These are phyloP conservation scores for Eutolmus rufibarbis DNA, from an alignment of 2,888 invertebrate species.

Conservation along the genomic window DNA sequence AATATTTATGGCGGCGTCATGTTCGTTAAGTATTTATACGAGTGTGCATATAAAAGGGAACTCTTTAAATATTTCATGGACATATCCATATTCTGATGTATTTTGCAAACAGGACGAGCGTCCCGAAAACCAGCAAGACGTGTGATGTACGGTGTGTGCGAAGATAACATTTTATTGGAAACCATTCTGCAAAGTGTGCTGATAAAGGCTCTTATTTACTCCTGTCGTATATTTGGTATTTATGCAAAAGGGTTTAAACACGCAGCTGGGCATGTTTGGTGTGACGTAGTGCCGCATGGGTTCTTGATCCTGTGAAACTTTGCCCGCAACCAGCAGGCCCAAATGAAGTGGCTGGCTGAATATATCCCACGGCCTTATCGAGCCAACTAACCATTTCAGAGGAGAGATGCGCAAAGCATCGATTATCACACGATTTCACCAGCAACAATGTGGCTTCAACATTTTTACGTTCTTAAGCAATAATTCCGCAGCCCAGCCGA, in stretches of 20 bases:
- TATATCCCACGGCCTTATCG: not conserved
- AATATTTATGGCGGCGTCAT: constrained; percentile 12
- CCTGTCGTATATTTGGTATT: constrained; percentile 7
- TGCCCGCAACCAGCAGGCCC: not conserved
- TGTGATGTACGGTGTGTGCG: not conserved
- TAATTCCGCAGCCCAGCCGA: not conserved
- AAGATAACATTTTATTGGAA: constrained; percentile 30
- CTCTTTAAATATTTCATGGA: constrained; percentile 22
- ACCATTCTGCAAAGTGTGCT: not conserved
- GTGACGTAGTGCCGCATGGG: not conserved
- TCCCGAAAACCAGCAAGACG: not conserved
- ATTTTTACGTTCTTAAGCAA: not conserved
- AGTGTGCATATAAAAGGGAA: not conserved
- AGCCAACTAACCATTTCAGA: not conserved
- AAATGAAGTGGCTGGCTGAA: not conserved
- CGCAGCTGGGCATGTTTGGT: constrained; percentile 3
- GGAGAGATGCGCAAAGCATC: not conserved
- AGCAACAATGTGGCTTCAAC: not conserved
- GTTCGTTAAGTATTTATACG: constrained; percentile 14
- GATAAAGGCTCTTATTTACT: constrained; percentile 31
- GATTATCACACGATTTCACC: not conserved
- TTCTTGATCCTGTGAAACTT: not conserved
- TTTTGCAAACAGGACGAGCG: not conserved
- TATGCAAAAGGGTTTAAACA: constrained; percentile 10
- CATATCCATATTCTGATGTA: constrained; percentile 6